Base-by-base conservation (phyloP, 2,113 vertebrate species). In the Macheiramphus alcinus region DNA sequence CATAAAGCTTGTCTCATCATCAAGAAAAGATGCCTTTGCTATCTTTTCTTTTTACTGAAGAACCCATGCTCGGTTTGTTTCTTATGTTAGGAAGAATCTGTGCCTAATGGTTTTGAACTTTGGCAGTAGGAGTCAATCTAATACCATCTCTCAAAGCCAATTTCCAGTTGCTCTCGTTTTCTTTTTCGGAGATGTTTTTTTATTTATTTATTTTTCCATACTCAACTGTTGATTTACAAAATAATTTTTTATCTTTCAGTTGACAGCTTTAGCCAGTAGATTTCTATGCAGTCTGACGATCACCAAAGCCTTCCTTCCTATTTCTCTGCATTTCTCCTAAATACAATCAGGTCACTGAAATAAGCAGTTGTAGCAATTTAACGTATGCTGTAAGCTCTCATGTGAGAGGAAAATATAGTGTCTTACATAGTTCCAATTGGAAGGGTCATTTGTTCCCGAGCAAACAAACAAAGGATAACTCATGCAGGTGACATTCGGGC, bases 401-500 rank as follows among this genome's bases (percentile, higher is more conserved):
- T 34, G 19, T 53, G 56, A 63, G 48, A 80, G 26, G 32, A 21
- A n/a, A n/a, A n/a, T 59, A 71, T 3, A 6, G 3, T 38, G 53
- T 81, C 43, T 38, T 27, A 12, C 0, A 3, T 1, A 3, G 3
- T 22, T 86, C 40, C 40, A 43, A 17, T 55, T 63, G 48, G 21
- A 80, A 45, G 11, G 32, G 31, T 53, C 59, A 9, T 26, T 72
- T 70, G 27, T 65, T 80, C 31, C 63, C 5, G 1, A 62, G 55
- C 73, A 87, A 61, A 23, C 45, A 68, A 84, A 59, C 11, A 72
- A 38, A 72, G 63, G 56, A 31, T 21, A 84, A 58, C 13, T 55
- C 31, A 11, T 47, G 29, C 17, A 50, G 58, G 34, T 59, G 15
- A 42, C 63, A 59, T 23, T 16, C 6, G 6, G 40, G 36, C 40